Evolutionary conservation across 1,140 invertebrate genomes (phyloP).

Genomic region (Cecropterus lyciades): DNA sequence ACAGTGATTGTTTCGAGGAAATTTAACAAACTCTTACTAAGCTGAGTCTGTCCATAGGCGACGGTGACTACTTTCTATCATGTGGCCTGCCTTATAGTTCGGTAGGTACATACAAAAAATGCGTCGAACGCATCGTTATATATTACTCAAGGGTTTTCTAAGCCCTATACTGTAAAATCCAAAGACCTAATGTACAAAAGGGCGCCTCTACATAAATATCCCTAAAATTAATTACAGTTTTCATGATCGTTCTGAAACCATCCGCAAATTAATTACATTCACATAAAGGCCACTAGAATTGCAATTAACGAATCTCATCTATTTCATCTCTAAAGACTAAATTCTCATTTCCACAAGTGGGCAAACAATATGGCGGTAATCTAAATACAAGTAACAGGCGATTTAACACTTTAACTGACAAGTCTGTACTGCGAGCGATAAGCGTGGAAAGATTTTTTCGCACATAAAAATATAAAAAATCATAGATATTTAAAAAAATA

Average conservation of each 20-base stretch:
- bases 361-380: slow-evolving; percentile 26
- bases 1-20: too few species aligned
- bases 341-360: slow-evolving; percentile 24
- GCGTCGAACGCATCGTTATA: too few species aligned
- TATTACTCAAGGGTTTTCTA: too few species aligned
- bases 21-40: too few species aligned
- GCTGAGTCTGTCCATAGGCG: too few species aligned
- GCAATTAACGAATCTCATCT: slow-evolving; percentile 25
- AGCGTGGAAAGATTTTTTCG: too few species aligned
- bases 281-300: slow-evolving; percentile 18
- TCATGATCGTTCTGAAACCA: slow-evolving; percentile 6
- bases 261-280: slow-evolving; percentile 23
- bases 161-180: too few species aligned
- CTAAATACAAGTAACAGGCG: slow-evolving; percentile 18
- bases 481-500: too few species aligned
- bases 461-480: too few species aligned
- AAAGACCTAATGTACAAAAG: slow-evolving; percentile 2
- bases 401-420: slow-evolving; percentile 10
- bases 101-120: too few species aligned
- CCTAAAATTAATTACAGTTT: slow-evolving; percentile 27
- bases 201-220: background rate
- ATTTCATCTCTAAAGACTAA: slow-evolving; percentile 18
- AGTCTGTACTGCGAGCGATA: background rate
- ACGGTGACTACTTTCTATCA: too few species aligned
- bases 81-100: too few species aligned